Evolutionary conservation across 1,140 invertebrate genomes (phyloP).

Genomic region (Drosophila sproati): DNA sequence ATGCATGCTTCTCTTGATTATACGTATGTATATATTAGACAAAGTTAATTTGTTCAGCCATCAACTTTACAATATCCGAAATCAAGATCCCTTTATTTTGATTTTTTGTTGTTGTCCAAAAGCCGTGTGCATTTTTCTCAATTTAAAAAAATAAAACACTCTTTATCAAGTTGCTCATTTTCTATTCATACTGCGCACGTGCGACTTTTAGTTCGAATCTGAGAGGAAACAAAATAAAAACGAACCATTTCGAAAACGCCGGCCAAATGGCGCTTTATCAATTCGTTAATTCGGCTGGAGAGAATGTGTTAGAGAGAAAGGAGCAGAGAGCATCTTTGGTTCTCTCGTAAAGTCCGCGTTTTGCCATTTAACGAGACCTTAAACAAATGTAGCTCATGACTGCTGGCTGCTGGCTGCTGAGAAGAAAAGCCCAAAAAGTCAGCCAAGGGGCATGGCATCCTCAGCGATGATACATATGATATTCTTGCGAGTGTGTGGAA

Average conservation of each 20-base stretch:
- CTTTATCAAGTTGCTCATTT: neutral
- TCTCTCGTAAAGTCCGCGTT: conserved; percentile 19
- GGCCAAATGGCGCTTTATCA: conserved; percentile 53
- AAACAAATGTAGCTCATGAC: conserved; percentile 49
- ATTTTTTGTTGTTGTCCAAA: neutral
- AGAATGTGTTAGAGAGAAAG: neutral
- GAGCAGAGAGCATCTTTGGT: neutral
- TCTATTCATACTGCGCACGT: conserved; percentile 14
- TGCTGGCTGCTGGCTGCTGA: conserved; percentile 28
- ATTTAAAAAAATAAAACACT: neutral
- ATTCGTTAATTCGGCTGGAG: neutral
- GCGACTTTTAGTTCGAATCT: neutral
- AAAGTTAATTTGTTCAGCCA: neutral
- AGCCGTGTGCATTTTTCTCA: neutral
- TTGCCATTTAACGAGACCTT: conserved; percentile 45
- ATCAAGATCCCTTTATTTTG: conserved; percentile 1
- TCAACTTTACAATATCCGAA: neutral
- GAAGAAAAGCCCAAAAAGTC: conserved; percentile 43
- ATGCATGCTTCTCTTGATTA: no score
- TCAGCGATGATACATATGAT: conserved; percentile 46
- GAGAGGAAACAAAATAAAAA: conserved; percentile 11
- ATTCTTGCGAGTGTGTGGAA: conserved; percentile 3
- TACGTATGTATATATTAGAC: no score
- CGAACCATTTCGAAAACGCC: conserved; percentile 44
- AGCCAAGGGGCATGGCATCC: conserved; percentile 47